These are phyloP conservation scores for Pissodes strobi DNA, from an alignment of 1,140 invertebrate species.

Conservation along the genomic window DNA sequence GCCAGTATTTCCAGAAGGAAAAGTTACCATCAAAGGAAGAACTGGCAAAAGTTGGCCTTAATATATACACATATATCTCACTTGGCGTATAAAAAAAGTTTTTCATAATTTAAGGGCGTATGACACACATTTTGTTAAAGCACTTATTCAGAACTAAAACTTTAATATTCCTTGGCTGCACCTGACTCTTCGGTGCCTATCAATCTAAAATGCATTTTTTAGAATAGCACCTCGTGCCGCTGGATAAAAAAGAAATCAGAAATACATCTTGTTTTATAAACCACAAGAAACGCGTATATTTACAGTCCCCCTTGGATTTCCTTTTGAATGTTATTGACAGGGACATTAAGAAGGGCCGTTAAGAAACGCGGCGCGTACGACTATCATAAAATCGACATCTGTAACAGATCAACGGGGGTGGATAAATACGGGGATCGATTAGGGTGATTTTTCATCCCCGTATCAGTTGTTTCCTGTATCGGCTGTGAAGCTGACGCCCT, in stretches of 20 bases:
- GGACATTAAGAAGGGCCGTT: slow-evolving; percentile 42
- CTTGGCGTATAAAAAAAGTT: no score
- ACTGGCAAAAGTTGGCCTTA: no score
- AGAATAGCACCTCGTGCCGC: no score
- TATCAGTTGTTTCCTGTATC: slow-evolving; percentile 26
- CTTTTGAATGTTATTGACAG: slow-evolving; percentile 44
- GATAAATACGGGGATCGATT: slow-evolving; percentile 39
- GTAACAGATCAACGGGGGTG: slow-evolving; percentile 44
- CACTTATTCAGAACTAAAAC: no score
- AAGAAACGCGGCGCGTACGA: slow-evolving; percentile 37
- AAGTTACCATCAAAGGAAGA: no score
- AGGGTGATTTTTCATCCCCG: slow-evolving; percentile 33
- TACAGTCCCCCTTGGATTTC: slow-evolving; percentile 17
- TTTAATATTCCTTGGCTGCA: no score
- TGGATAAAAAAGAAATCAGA: slow-evolving; percentile 31
- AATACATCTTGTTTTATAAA: slow-evolving; percentile 25
- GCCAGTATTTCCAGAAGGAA: no score
- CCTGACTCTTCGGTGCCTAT: no score
- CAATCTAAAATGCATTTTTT: no score
- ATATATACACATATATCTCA: no score
- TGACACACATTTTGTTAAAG: no score
- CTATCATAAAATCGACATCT: slow-evolving; percentile 50
- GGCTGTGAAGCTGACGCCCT: not conserved
- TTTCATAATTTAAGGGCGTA: no score
- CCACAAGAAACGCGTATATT: slow-evolving; percentile 15